Evolutionary conservation across 2,797 vertebrate species (phyloP), one percentile per base, ranked within the genome.

Genomic region (Malurus splendens): DNA sequence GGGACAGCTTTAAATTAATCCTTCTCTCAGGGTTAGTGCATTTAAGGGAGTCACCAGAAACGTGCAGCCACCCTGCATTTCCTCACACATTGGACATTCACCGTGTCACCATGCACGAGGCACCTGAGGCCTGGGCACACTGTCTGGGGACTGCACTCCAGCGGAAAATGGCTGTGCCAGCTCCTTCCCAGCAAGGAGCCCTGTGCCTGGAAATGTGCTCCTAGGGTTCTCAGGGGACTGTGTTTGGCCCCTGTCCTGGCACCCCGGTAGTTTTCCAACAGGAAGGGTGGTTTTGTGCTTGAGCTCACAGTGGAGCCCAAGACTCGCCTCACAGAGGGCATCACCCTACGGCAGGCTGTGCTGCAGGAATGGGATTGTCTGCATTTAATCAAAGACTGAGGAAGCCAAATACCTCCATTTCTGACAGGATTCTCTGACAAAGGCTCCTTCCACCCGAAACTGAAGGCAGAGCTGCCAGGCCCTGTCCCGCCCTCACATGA

Each of bases 81-180:
- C 61, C 65, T 64, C 42, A 18, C 1, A 0, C 3, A 5, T n/a
- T 6, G 44, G 25, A 8, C 1, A 0, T 10, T 51, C 6, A 12
- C 25, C 1, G 0, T 9, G 41, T 16, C 42, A 22, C 27, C 44
- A 11, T 2, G 0, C 12, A 0, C 1, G 11, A 0, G 0, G 39
- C 77, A 25, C 61, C 36, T 6, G 9, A 36, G 55, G n/a, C 17
- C 48, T 0, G 0, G 24, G 23, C 39, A 54, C 32, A 4, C 4
- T 4, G 0, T 4, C 24, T 50, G 55, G 23, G 27, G 51, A 18
- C 5, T 0, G 0, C 23, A 1, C 9, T 15, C 2, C 2, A 7
- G 8, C 44, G 57, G 22, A 36, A 73, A 66, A 47, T 6, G 23
- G 33, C 8, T 0, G 1, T 1, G 0, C 20, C 7, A 6, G 18